Conservation (phyloP, 2,888 invertebrate species). For the Chymomyza caudatula region DNA sequence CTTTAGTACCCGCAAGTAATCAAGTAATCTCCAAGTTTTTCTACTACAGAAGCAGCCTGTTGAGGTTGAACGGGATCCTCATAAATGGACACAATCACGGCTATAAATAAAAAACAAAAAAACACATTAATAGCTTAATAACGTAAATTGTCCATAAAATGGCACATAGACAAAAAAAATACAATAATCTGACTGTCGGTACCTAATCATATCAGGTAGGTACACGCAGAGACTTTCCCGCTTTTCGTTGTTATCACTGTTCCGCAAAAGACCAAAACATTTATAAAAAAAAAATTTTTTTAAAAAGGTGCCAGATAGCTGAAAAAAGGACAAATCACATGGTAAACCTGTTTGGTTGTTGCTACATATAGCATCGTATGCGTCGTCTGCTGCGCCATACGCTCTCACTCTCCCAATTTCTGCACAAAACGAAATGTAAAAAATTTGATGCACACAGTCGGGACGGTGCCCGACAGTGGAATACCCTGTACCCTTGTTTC, state of each 20-base stretch:
- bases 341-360: too few species aligned
- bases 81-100: slow-evolving; percentile 95
- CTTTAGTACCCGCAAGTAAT: slow-evolving; percentile 96
- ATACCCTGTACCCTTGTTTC: too few species aligned
- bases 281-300: not conserved
- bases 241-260: too few species aligned
- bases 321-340: too few species aligned
- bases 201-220: not conserved
- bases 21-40: slow-evolving; percentile 98
- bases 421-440: too few species aligned
- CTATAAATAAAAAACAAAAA: slow-evolving; percentile 80
- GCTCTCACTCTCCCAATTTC: too few species aligned
- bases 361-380: too few species aligned
- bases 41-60: slow-evolving; percentile 97
- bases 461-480: too few species aligned
- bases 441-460: too few species aligned
- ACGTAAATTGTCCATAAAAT: not conserved
- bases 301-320: too few species aligned
- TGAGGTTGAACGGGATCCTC: slow-evolving; percentile 98
- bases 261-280: not conserved
- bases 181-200: not conserved
- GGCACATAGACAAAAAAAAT: not conserved
- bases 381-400: too few species aligned
- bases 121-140: not conserved
- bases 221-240: not conserved